Percentiles rank a stretch among this genome's conserved stretches.
Evolutionary conservation across 2,113 vertebrate species (phyloP).

Genomic region (Puntigrus tetrazona): DNA sequence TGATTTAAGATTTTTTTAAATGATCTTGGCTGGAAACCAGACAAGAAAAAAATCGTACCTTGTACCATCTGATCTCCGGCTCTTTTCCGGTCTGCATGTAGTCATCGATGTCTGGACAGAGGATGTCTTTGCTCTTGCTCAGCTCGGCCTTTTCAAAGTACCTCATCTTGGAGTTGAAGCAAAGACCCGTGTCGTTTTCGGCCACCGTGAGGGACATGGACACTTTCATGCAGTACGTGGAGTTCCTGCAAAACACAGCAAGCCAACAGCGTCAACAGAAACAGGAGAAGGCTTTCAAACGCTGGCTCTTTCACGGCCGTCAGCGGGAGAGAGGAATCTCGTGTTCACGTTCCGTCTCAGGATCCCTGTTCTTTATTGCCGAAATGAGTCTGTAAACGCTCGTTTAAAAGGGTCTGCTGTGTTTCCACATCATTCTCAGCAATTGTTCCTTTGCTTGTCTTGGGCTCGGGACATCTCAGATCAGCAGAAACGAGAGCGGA

Average conservation of each 20-base stretch:
- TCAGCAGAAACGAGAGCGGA: slow-evolving; percentile 25
- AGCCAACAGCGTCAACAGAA: neutral
- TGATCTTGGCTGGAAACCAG: no score
- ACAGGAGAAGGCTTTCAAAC: neutral
- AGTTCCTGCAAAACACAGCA: slow-evolving; percentile 82
- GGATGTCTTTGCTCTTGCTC: slow-evolving; percentile 97
- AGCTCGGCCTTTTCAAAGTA: slow-evolving; percentile 96
- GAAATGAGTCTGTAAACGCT: neutral
- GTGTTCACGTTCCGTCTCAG: neutral
- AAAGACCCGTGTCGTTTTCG: slow-evolving; percentile 95
- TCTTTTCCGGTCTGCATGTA: slow-evolving; percentile 87
- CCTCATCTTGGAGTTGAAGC: slow-evolving; percentile 99
- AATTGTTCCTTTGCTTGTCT: neutral
- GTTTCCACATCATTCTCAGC: neutral
- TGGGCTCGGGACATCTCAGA: slow-evolving; percentile 6
- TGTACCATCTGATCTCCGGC: slow-evolving; percentile 93
- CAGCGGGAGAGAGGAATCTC: neutral
- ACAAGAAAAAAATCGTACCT: no score
- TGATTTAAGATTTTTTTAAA: no score
- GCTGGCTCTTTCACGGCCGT: neutral
- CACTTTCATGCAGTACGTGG: slow-evolving; percentile 99
- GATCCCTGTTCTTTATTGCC: neutral
- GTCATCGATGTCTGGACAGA: slow-evolving; percentile 92
- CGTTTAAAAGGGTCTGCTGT: neutral
- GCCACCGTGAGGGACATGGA: slow-evolving; percentile 95